Evolutionary conservation across 2,113 vertebrate genomes (phyloP), one percentile per base, ranked within the genome.

Genomic region (Oxyruncus cristatus): DNA sequence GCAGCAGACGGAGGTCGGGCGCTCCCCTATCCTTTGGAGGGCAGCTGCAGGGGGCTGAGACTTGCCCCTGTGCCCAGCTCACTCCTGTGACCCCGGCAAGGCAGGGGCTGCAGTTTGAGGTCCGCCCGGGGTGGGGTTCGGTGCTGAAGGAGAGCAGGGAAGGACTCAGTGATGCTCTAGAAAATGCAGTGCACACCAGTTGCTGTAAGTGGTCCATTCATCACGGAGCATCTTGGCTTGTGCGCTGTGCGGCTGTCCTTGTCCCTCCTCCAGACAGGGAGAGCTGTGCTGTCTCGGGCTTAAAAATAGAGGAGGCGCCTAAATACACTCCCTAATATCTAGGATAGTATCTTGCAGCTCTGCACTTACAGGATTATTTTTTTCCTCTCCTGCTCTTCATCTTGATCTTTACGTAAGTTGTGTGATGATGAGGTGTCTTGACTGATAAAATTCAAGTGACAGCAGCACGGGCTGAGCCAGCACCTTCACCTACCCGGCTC

Each of bases 151-250:
- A 78, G 72, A 70, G 35, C 35, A 37, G 61, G 33, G 66, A 80
- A 65, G 86, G 58, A 56, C 46, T 58, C 28, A 3, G 41, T 3
- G 94, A 88, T 85, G 58, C 89, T 71, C 27, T 65, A 76, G 93
- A 93, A 91, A 86, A 95, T 19, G 90, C 94, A 81, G 92, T 1
- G 35, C 76, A 68, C 94, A 95, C 97, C 92, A 90, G 90, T 96
- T 96, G 93, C 95, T 94, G 68, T 80, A 41, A 88, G 93, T 83
- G 94, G 93, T 93, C 96, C 94, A 97, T 97, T 97, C 96, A 97
- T 97, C 96, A 96, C 93, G 0, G 85, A 89, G 79, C 90, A 39
- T 95, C 95, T 95, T 90, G 93, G 94, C 93, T 93, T 16, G 91
- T 44, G 86, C 3, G 75, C 92, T 86, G 95, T 89, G 93, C 62